phyloP scores from a whole-genome alignment of 1,140 invertebrate genomes.

The Palaemon carinicauda region DNA sequence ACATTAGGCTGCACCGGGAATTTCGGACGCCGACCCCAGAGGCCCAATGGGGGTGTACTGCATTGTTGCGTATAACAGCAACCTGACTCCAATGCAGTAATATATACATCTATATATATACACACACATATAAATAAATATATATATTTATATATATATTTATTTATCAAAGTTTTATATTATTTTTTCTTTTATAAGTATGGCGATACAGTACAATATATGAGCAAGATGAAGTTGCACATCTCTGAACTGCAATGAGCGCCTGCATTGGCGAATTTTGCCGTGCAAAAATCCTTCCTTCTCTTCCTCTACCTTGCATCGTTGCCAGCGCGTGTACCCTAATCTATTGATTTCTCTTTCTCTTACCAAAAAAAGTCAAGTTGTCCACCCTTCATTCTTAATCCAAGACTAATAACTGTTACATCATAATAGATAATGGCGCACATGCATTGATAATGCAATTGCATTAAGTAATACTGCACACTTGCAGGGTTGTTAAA shows the following conservation, averaged over 20 bases:
- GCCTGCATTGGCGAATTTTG: no score
- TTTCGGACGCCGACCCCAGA: constrained; percentile 33
- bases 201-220: background rate
- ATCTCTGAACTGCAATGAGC: no score
- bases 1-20: constrained; percentile 14
- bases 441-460: no score
- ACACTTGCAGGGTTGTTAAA: background rate
- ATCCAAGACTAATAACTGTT: no score
- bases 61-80: background rate
- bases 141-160: background rate
- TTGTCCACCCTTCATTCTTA: no score
- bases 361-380: no score
- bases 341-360: background rate
- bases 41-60: background rate
- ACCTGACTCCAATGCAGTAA: background rate
- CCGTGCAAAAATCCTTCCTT: no score
- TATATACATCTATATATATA: background rate
- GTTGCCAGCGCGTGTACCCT: background rate
- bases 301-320: no score
- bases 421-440: no score
- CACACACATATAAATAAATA: background rate
- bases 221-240: background rate
- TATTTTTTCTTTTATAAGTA: background rate
- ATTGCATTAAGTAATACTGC: no score
- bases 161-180: background rate